Evolutionary conservation across 2,888 invertebrate genomes (phyloP), one percentile per base, ranked within the genome.

Genomic region (Matsumyia berberina): DNA sequence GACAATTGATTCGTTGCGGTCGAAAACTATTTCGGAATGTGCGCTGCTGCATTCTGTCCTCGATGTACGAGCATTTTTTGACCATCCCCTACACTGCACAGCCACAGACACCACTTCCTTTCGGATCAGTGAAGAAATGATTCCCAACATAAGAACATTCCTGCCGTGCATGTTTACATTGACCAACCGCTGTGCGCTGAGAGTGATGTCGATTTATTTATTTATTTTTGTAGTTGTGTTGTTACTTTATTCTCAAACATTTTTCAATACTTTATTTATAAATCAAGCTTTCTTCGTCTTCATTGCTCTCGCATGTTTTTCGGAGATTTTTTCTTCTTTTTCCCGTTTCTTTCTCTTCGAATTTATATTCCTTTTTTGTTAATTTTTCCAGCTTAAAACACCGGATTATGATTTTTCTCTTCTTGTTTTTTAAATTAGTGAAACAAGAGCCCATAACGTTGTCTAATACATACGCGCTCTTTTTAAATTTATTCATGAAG

Each of bases 251-350:
- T 77, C 60, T 58, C 69, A 77, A 69, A 77, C 69, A 69, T 77
- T 77, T 69, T 69, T 53, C 76, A 77, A 77, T 77, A 58, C 58
- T 60, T 77, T 77, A 77, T 77, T 77, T 77, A 77, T 77, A 77
- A 58, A 69, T 60, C 49, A 69, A 69, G 58, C 42, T 77, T 77
- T 77, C 76, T 76, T 67, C 67, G 29, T 58, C 33, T 67, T 58
- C 58, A 53, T 51, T 69, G 42, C 58, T 51, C 31, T 66, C 66
- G 64, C 64, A 64, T 64, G 35, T 55, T 73, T 72, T 60, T 15
- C n/a, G 17, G 17, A 37, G 19, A 29, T 49, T 55, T 39, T 3
- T 33, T 31, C 17, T 49, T n/a, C 24, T 37, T 5, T 46, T 73
- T 46, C 17, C 42, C 31, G 15, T 46, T 70, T 46, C n/a, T 39